These are phyloP conservation scores for Pachymerium ferrugineum DNA, from an alignment of 2,888 invertebrate genomes.

Conservation along the genomic window DNA sequence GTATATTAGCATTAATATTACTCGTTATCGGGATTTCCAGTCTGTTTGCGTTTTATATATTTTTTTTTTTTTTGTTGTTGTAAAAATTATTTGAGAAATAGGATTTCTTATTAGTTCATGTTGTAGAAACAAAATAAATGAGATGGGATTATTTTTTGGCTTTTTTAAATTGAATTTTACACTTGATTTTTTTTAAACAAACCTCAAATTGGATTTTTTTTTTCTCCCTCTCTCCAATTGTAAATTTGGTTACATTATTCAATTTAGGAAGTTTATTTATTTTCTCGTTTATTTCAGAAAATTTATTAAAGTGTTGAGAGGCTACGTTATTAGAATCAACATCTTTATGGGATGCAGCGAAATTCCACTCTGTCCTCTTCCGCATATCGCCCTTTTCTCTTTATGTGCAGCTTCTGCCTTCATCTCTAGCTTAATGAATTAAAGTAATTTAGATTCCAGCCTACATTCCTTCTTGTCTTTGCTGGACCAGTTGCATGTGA, in stretches of 20 bases:
- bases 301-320: slow-evolving; percentile 18
- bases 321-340: slow-evolving; percentile 1
- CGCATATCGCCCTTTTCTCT: slow-evolving; percentile 11
- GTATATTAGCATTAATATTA: slow-evolving; percentile 15
- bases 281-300: background rate
- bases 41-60: background rate
- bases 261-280: no score
- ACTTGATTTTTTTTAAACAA: no score
- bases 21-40: background rate
- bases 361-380: slow-evolving; percentile 10
- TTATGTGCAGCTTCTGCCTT: background rate
- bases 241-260: no score
- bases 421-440: slow-evolving; percentile 15
- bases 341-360: slow-evolving; percentile 24
- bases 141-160: background rate
- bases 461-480: slow-evolving; percentile 16
- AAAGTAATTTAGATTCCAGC: slow-evolving; percentile 12
- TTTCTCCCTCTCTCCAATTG: no score
- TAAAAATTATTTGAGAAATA: no score
- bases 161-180: background rate
- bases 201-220: no score
- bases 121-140: background rate
- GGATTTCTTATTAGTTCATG: background rate
- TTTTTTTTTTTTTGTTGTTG: no score
- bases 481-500: slow-evolving; percentile 8